Conservation (phyloP, 2,113 vertebrate species). For the Indicator maculatus region DNA sequence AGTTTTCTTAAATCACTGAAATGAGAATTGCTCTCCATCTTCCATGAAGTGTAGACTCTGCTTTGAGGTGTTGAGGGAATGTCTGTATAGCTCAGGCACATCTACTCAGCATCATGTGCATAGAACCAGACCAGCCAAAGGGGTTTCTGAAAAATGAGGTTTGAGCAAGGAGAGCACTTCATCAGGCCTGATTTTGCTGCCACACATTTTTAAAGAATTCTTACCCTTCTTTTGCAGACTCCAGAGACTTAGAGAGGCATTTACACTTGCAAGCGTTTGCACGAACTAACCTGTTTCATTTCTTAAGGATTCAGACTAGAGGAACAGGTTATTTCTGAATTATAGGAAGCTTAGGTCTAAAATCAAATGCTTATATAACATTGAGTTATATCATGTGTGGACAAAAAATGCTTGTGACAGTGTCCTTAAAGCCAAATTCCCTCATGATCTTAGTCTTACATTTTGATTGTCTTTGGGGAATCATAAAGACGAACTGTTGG, state of each 20-base stretch:
- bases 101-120: rapidly evolving
- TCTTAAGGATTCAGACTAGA: background rate
- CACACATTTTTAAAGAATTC: background rate
- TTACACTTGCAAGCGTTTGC: background rate
- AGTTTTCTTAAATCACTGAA: background rate
- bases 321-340: background rate
- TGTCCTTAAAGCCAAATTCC: background rate
- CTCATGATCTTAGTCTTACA: background rate
- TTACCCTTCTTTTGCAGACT: slow-evolving; percentile 6
- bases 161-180: background rate
- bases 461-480: background rate
- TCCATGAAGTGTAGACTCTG: background rate
- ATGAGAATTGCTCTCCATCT: background rate
- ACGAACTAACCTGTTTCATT: background rate
- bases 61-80: background rate
- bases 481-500: background rate
- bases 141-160: background rate
- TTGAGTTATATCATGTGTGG: background rate
- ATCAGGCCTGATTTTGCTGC: background rate
- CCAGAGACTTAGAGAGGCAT: background rate
- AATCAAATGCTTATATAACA: background rate
- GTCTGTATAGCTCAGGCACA: background rate
- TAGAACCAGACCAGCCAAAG: rapidly evolving
- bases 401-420: background rate
- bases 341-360: background rate